Conservation (phyloP, 2,888 invertebrate species). For the Cerastis rubricosa region DNA sequence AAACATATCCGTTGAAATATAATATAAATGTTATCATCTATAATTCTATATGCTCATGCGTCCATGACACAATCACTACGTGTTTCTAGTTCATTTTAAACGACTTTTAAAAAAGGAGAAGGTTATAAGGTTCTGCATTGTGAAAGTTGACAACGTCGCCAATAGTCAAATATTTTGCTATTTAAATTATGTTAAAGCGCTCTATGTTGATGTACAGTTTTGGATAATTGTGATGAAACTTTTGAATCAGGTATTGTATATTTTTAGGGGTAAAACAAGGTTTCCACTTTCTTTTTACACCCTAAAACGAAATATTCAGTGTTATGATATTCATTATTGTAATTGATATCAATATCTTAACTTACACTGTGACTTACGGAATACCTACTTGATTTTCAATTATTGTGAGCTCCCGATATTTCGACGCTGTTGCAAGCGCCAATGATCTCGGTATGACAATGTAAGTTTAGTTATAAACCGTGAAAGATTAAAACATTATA, state of each 20-base stretch:
- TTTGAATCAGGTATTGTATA: background rate
- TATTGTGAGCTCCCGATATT: too few relatives aligned
- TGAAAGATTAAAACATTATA: background rate
- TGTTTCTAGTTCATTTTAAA: slow-evolving; percentile 12
- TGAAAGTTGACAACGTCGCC: background rate
- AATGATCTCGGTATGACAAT: too few relatives aligned
- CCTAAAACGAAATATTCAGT: background rate
- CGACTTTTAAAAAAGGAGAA: too few relatives aligned
- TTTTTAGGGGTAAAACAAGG: background rate
- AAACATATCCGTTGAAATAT: slow-evolving; percentile 39
- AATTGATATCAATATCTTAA: background rate
- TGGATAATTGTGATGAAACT: background rate
- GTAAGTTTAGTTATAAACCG: too few relatives aligned
- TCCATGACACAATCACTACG: slow-evolving; percentile 54
- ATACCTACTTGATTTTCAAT: too few relatives aligned
- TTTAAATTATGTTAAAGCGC: background rate
- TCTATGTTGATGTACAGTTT: background rate
- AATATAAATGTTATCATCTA: slow-evolving; percentile 25
- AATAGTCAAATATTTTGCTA: background rate
- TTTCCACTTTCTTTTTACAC: background rate
- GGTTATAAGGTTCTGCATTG: background rate
- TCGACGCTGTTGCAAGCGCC: too few relatives aligned
- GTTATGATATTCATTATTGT: background rate
- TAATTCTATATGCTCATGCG: slow-evolving; percentile 41
- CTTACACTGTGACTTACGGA: too few relatives aligned